phyloP scores from a whole-genome alignment of 2,888 invertebrate species.

The Timema cristinae region DNA sequence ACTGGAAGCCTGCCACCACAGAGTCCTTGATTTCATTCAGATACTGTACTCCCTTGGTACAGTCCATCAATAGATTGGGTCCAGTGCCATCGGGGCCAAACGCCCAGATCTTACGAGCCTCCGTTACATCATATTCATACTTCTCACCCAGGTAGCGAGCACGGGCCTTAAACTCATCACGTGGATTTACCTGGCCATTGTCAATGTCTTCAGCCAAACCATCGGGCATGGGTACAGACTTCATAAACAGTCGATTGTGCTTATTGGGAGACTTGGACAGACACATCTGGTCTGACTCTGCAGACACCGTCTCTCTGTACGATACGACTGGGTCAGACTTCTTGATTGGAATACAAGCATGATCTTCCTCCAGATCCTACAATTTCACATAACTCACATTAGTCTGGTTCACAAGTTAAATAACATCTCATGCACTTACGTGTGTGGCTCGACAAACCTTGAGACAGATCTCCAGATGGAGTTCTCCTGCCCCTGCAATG shows the following conservation, averaged over 20 bases:
- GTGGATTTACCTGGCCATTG: constrained; percentile 84
- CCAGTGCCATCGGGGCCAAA: constrained; percentile 99
- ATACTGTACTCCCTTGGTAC: constrained; percentile 99
- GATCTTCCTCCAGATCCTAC: constrained; percentile 94
- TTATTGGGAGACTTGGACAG: constrained; percentile 99
- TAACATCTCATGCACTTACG: neutral
- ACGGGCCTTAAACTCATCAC: constrained; percentile 96
- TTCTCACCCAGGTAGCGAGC: constrained; percentile 93
- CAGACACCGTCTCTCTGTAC: constrained; percentile 94
- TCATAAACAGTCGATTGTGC: constrained; percentile 98
- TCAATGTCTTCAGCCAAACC: constrained; percentile 97
- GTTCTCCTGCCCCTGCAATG: constrained; percentile 98
- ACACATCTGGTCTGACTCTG: constrained; percentile 92
- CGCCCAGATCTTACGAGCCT: constrained; percentile 99
- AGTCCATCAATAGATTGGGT: constrained; percentile 95
- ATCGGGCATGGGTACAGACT: constrained; percentile 92
- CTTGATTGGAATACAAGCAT: constrained; percentile 98
- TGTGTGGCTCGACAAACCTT: constrained; percentile 50
- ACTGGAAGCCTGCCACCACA: constrained; percentile 97
- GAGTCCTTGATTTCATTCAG: constrained; percentile 99
- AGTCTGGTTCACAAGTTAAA: neutral
- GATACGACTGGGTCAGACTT: constrained; percentile 99
- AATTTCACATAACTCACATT: constrained; percentile 5
- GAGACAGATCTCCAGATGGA: constrained; percentile 99
- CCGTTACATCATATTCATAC: constrained; percentile 95